A percentile compares a stretch with the other conserved stretches of the same genome.
Evolutionary conservation across 2,797 vertebrate genomes (phyloP).

Genomic region (Rhodeus uyekii): DNA sequence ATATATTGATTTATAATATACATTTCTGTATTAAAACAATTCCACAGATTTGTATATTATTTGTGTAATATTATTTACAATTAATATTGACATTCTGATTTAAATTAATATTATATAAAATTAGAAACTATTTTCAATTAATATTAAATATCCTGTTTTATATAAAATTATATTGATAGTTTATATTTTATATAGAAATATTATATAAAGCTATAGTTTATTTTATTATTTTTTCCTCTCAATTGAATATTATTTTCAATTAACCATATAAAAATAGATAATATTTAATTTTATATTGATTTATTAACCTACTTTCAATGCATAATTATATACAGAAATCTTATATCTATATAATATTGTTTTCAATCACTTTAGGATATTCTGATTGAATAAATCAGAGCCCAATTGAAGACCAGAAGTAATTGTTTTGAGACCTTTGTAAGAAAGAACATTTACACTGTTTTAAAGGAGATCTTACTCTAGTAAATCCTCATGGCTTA

Average conservation of each 20-base stretch:
- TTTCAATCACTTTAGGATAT: background rate
- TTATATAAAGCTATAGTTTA: no score
- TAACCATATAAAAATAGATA: no score
- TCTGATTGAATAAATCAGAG: background rate
- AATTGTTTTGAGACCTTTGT: background rate
- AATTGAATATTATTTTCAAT: no score
- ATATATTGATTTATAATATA: no score
- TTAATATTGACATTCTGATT: no score
- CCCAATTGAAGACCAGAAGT: background rate
- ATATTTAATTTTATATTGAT: no score
- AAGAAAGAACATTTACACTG: background rate
- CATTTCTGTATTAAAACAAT: no score
- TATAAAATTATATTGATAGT: background rate
- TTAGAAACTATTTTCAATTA: background rate
- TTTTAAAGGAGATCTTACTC: background rate
- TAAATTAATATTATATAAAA: no score
- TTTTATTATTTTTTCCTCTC: no score
- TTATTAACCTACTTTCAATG: background rate
- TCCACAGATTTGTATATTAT: no score
- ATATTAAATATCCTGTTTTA: background rate
- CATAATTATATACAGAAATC: background rate
- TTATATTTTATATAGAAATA: background rate
- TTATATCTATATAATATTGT: no score
- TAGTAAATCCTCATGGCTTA: background rate
- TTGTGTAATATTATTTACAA: no score